These are phyloP conservation scores for Epicampocera succincta DNA, from an alignment of 2,888 invertebrate species.

Conservation along the genomic window DNA sequence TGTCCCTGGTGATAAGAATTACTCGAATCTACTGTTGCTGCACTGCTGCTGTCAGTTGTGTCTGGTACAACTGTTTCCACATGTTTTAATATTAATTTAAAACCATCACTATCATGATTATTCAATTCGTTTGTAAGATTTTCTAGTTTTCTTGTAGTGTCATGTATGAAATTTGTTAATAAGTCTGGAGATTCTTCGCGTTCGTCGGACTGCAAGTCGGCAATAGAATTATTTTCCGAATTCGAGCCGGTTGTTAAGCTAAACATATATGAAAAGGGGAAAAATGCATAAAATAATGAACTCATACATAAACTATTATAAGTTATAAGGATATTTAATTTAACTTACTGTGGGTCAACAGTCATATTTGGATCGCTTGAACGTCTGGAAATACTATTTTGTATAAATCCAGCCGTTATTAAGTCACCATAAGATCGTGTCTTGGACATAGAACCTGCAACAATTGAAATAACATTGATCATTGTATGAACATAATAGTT, in stretches of 20 bases:
- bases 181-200: conserved; percentile 76
- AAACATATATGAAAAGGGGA: too few relatives aligned
- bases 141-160: conserved; percentile 76
- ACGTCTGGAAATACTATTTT: conserved; percentile 85
- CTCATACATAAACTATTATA: neutral
- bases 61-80: conserved; percentile 4
- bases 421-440: conserved; percentile 94
- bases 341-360: conserved; percentile 86
- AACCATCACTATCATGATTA: conserved; percentile 74
- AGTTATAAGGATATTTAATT: neutral
- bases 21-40: conserved; percentile 31
- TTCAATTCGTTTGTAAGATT: conserved; percentile 77
- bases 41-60: conserved; percentile 8
- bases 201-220: conserved; percentile 77
- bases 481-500: neutral
- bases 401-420: conserved; percentile 84
- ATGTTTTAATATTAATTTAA: conserved; percentile 37
- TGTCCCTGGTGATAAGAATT: conserved; percentile 3
- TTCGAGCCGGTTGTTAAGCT: conserved; percentile 78
- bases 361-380: conserved; percentile 93
- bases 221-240: conserved; percentile 79
- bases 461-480: neutral
- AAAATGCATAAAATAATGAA: neutral
- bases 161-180: conserved; percentile 75
- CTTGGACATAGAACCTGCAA: conserved; percentile 86